Evolutionary conservation across 2,888 invertebrate genomes (phyloP), one percentile per base, ranked within the genome.

Genomic region (Mythimna impura): DNA sequence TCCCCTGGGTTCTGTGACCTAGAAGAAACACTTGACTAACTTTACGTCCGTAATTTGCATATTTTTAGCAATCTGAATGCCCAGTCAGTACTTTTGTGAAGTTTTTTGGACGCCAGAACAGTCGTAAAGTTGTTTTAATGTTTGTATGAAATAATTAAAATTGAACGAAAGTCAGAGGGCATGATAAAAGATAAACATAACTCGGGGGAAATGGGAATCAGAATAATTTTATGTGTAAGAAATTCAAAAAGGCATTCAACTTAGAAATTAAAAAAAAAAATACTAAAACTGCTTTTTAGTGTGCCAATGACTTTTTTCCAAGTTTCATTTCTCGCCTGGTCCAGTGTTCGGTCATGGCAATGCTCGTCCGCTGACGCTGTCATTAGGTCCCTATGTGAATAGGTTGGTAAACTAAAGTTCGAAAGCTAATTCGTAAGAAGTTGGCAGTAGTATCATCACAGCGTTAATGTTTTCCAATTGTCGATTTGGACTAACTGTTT

Each of bases 11-110:
- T 84, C 83, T 72, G 72, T 83, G 87, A 83, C 86, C 87, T 78
- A 81, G 81, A 85, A 82, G 66, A 64, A 72, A 67, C 79, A 83
- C 83, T 84, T 78, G 80, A 85, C 78, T 86, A 78, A 83, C 73
- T 91, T 91, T 85, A 91, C 67, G 84, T 75, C 71, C 68, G 75
- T 71, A 69, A 91, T 91, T 91, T 89, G 85, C 90, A 90, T 91
- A 86, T 79, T 81, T 76, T 83, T 81, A 84, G 86, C 78, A 71
- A 68, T 73, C 76, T 76, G 54, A 69, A 75, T 76, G 75, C 62
- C 60, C 66, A 71, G 64, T 58, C 50, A 60, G 71, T 58, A 60
- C 64, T 78, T 65, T 60, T 64, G 25, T 3, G 54, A 69, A 62
- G 43, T 64, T 61, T 66, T 60, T 80, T 84, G 76, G 84, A 83